Evolutionary conservation across 2,113 vertebrate species (phyloP), one percentile per base, ranked within the genome.

Genomic region (Tretioscincus oriximinensis): DNA sequence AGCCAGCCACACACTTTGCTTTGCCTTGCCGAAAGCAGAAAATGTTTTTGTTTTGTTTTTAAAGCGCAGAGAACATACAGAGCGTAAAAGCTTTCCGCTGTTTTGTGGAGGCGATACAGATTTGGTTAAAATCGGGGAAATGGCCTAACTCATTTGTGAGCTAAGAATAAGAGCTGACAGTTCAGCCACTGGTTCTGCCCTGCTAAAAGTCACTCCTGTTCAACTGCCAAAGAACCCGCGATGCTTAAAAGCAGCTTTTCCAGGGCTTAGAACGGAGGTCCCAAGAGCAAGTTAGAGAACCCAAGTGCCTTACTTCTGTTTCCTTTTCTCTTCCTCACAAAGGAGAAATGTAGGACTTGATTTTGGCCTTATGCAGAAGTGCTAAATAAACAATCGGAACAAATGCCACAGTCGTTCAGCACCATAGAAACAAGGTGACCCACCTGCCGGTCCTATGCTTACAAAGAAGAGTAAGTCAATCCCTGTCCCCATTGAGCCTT

Each of bases 371-470:
- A 67, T 4, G 35, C 1, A 7, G 14, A 81, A 75, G 80, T 81
- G 72, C 80, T 76, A 16, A n/a, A 24, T n/a, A 70, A 6, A 54
- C 64, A 77, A 24, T 45, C 7, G 8, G 73, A 82, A 16, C 4
- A 58, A 58, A 82, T 76, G 73, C 73, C 76, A 76, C 73, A 63
- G 51, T 82, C 5, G 35, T 76, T 82, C 41, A 61, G 73, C 80
- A 82, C 80, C 80, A 82, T 5, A 24, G 65, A 69, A 75, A 75
- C 72, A 81, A 75, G 16, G 29, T n/a, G 28, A n/a, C 24, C 35
- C 7, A 29, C 12, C 12, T n/a, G 20, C n/a, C n/a, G 2, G 12
- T 11, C 16, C 14, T 5, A 4, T 7, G 29, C 28, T 31, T 22
- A 63, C 61, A 63, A 22, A 31, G 65, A 66, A 7, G 41, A 31